Conservation (phyloP, 2,797 vertebrate genomes). For the Thripadectes ignobilis region DNA sequence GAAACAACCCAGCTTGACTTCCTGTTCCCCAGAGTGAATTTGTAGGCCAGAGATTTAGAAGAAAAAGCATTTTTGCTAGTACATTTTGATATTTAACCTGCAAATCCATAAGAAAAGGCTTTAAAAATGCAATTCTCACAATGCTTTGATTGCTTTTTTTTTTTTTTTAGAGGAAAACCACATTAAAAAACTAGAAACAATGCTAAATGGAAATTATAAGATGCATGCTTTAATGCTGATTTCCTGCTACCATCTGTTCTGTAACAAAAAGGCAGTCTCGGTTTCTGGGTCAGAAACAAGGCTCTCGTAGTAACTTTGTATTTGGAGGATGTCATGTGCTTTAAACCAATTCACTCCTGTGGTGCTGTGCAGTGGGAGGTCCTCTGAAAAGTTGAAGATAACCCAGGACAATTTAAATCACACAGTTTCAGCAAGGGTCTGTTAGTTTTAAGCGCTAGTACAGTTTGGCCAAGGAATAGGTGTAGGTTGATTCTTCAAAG, state of each 20-base stretch:
- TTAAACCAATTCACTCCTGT: slow-evolving; percentile 20
- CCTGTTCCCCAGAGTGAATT: background rate
- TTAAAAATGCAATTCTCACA: background rate
- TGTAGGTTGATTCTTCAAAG: background rate
- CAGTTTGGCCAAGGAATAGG: background rate
- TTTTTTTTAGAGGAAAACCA: background rate
- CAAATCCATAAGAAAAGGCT: background rate
- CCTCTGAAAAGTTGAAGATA: slow-evolving; percentile 17
- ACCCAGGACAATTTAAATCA: slow-evolving; percentile 3
- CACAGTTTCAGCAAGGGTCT: background rate
- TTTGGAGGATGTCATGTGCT: background rate
- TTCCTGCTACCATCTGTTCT: slow-evolving; percentile 34
- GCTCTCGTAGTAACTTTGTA: background rate
- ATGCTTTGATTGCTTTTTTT: background rate
- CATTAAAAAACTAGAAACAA: background rate
- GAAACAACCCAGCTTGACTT: slow-evolving; percentile 21
- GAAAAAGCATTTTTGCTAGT: background rate
- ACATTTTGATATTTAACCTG: background rate
- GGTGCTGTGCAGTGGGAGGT: slow-evolving; percentile 1
- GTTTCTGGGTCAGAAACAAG: slow-evolving; percentile 52
- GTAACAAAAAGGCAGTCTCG: background rate
- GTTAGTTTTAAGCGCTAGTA: slow-evolving; percentile 17
- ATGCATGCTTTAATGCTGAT: background rate
- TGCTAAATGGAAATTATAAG: background rate
- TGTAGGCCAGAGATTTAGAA: background rate